Conservation (phyloP, 2,797 vertebrate species). For the Gadopsis marmoratus region DNA sequence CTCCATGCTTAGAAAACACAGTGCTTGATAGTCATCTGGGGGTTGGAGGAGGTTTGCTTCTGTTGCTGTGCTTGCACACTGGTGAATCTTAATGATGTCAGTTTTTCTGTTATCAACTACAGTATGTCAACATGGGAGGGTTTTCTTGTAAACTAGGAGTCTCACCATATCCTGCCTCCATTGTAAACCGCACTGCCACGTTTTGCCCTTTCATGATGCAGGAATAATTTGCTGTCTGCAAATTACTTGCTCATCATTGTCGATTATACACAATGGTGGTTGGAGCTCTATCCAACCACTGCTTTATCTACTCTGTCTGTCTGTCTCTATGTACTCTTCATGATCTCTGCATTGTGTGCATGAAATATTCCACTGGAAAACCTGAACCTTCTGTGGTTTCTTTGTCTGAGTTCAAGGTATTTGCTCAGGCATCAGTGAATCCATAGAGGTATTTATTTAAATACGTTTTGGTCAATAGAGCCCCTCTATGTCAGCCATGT, state of each 20-base stretch:
- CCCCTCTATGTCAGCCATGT: background rate
- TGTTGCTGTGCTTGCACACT: constrained; percentile 74
- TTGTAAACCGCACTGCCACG: constrained; percentile 37
- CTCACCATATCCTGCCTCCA: constrained; percentile 41
- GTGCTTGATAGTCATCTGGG: constrained; percentile 77
- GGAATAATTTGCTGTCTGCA: constrained; percentile 41
- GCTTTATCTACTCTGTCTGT: background rate
- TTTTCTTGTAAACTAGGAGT: constrained; percentile 44
- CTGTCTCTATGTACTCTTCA: background rate
- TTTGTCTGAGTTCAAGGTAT: constrained; percentile 23
- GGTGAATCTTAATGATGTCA: constrained; percentile 81
- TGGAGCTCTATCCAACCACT: background rate
- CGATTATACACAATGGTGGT: background rate
- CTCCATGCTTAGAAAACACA: constrained; percentile 77
- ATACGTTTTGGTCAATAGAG: constrained; percentile 30
- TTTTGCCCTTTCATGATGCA: constrained; percentile 27
- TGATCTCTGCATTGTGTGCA: background rate
- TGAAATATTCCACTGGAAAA: background rate
- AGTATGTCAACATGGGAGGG: constrained; percentile 60
- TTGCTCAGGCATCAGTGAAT: constrained; percentile 22
- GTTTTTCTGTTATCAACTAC: constrained; percentile 74
- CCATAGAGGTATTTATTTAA: constrained; percentile 35
- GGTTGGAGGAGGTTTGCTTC: constrained; percentile 66
- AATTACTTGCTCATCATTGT: constrained; percentile 16
- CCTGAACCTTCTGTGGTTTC: background rate